A percentile compares a stretch with the other conserved stretches of the same genome.
phyloP scores from a whole-genome alignment of 2,888 invertebrate species.

The Heliothis peltigera region DNA sequence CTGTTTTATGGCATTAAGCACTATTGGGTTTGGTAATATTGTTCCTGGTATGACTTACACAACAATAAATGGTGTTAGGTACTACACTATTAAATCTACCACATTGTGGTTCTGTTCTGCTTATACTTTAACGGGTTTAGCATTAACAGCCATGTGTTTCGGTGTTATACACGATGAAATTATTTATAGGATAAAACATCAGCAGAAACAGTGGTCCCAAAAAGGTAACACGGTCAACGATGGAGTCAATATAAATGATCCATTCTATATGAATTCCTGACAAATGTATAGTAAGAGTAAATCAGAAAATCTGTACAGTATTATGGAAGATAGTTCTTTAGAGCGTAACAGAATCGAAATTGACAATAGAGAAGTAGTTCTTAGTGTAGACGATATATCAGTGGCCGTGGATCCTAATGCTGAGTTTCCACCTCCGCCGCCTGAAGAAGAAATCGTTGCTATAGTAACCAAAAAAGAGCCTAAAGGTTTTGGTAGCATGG shows the following conservation, averaged over 20 bases:
- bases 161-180: slow-evolving; percentile 97
- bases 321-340: slow-evolving; percentile 87
- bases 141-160: slow-evolving; percentile 97
- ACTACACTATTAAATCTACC: slow-evolving; percentile 91
- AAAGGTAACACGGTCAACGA: slow-evolving; percentile 92
- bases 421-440: slow-evolving; percentile 83
- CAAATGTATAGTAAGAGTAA: slow-evolving; percentile 91
- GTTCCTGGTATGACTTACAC: slow-evolving; percentile 92
- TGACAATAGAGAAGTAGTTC: slow-evolving; percentile 87
- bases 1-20: slow-evolving; percentile 98
- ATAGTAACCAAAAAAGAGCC: slow-evolving; percentile 88
- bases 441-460: slow-evolving; percentile 87
- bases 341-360: slow-evolving; percentile 86
- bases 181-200: slow-evolving; percentile 94
- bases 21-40: slow-evolving; percentile 97
- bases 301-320: slow-evolving; percentile 90
- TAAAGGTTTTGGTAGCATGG: slow-evolving; percentile 87
- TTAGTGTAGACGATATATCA: slow-evolving; percentile 87
- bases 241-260: slow-evolving; percentile 91
- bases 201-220: slow-evolving; percentile 91
- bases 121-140: slow-evolving; percentile 96
- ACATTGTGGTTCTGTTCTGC: slow-evolving; percentile 97
- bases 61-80: slow-evolving; percentile 87
- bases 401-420: slow-evolving; percentile 75
- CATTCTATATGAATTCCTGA: slow-evolving; percentile 93